Conservation (phyloP, 2,888 invertebrate species). For the Lithophane semibrunnea region DNA sequence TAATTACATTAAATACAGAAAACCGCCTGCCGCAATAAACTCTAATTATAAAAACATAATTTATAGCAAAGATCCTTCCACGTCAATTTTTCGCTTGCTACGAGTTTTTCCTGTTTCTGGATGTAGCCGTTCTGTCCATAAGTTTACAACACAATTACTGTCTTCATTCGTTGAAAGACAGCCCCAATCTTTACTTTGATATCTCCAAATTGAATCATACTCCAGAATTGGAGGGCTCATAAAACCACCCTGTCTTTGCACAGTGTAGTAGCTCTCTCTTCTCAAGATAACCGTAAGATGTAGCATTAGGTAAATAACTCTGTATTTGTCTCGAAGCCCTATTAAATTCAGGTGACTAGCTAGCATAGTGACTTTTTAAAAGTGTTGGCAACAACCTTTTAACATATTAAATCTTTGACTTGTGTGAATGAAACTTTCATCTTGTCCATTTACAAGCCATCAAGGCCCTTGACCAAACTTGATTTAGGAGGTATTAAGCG, state of each 20-base stretch:
- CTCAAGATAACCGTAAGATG: not conserved
- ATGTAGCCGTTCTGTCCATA: not conserved
- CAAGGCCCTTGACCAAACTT: not conserved
- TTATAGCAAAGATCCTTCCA: not conserved
- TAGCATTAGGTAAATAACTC: not conserved
- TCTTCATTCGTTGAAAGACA: not conserved
- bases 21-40: not conserved
- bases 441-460: not conserved
- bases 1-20: not conserved
- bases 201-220: not conserved
- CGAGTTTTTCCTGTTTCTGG: not conserved
- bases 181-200: not conserved
- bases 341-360: not conserved
- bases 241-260: not conserved
- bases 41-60: not conserved
- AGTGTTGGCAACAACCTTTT: not conserved
- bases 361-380: not conserved
- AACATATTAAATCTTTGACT: not conserved
- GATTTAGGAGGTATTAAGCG: no score
- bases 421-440: not conserved
- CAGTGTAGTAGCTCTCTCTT: not conserved
- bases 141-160: not conserved
- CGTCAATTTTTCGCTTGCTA: not conserved
- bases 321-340: not conserved
- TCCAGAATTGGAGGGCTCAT: not conserved